A percentile compares a stretch with the other conserved stretches of the same genome.
Conservation (phyloP, 2,888 invertebrate genomes). For the Candidula unifasciata region DNA sequence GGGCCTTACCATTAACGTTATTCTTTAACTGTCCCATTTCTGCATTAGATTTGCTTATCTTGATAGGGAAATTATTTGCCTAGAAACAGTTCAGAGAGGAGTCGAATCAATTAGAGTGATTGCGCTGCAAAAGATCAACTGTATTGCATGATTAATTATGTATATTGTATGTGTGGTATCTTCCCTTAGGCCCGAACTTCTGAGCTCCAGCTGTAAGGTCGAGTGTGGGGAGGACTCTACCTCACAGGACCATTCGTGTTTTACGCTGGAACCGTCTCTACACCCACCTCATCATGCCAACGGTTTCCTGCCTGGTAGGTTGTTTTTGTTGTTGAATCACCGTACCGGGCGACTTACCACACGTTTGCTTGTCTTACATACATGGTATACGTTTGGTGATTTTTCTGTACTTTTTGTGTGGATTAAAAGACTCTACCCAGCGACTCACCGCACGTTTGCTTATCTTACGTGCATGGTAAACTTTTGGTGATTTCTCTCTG, state of each 20-base stretch:
- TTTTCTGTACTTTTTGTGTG: too few species aligned
- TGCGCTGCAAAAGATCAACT: too few species aligned
- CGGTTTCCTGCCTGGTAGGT: background rate
- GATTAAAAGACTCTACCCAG: too few species aligned
- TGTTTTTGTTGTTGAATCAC: background rate
- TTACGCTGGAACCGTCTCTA: slow-evolving; percentile 34
- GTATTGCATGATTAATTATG: background rate
- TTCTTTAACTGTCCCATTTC: too few species aligned
- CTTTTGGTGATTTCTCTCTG: too few species aligned
- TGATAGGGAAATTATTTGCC: too few species aligned
- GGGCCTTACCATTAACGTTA: too few species aligned
- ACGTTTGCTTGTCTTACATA: background rate
- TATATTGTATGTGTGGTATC: background rate
- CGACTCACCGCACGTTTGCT: background rate
- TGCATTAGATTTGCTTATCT: too few species aligned
- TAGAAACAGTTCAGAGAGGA: too few species aligned
- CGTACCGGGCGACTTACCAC: background rate
- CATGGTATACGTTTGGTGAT: too few species aligned
- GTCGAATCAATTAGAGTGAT: too few species aligned
- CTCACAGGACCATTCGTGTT: slow-evolving; percentile 24
- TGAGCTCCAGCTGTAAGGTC: background rate
- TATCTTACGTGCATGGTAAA: background rate
- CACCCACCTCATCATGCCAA: slow-evolving; percentile 14
- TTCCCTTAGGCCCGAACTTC: background rate
- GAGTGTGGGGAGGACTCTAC: slow-evolving; percentile 27